Conservation (phyloP, 2,888 invertebrate species). For the Frankliniella intonsa region DNA sequence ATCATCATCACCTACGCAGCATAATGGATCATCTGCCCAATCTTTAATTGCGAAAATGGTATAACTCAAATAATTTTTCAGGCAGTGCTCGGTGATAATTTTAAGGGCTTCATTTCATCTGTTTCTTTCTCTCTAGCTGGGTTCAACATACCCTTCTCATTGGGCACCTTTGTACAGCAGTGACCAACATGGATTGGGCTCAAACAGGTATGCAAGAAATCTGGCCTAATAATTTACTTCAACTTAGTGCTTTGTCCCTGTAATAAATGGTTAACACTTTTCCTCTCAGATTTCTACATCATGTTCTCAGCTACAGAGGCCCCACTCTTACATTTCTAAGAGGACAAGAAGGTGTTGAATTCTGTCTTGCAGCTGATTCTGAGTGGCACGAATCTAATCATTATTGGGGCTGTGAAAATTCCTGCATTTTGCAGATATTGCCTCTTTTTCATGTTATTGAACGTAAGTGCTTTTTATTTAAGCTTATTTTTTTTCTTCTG, state of each 20-base stretch:
- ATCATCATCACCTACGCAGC: conserved; percentile 41
- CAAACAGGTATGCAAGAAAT: conserved; percentile 56
- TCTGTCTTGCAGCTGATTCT: conserved; percentile 68
- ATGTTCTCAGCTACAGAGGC: conserved; percentile 71
- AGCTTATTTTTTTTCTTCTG: conserved; percentile 5
- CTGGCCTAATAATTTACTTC: neutral
- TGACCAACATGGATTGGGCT: conserved; percentile 78
- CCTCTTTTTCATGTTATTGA: conserved; percentile 51
- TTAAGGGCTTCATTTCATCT: conserved; percentile 4
- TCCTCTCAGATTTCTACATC: conserved; percentile 64
- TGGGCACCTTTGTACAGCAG: conserved; percentile 83
- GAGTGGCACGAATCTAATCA: conserved; percentile 85
- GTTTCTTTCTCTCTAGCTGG: conserved; percentile 41
- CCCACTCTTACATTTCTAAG: conserved; percentile 54
- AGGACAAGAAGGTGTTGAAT: conserved; percentile 58
- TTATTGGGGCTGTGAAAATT: conserved; percentile 79
- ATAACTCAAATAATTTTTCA: neutral
- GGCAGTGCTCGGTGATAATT: too few species aligned
- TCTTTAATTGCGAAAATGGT: conserved; percentile 54
- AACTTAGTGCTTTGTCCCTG: conserved; percentile 5
- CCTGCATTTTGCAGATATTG: conserved; percentile 54
- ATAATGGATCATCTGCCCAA: conserved; percentile 45
- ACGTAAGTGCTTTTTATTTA: conserved; percentile 42
- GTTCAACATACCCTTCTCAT: conserved; percentile 57
- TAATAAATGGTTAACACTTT: neutral